These are phyloP conservation scores for Mellivora capensis DNA, from an alignment of 2,113 vertebrate genomes.

Conservation along the genomic window DNA sequence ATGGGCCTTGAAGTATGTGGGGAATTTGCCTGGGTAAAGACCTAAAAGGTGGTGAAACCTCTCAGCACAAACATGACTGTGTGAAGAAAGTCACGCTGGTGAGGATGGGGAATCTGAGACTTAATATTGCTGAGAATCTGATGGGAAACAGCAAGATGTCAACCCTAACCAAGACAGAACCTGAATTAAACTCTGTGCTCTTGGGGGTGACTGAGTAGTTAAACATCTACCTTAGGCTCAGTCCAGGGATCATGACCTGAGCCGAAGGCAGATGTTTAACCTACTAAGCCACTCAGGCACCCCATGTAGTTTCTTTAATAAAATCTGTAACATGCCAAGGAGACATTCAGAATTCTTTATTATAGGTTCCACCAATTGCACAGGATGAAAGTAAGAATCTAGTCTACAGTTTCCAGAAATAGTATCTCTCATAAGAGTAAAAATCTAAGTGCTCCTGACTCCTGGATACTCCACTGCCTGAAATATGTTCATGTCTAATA, in stretches of 20 bases:
- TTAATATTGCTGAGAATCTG: neutral
- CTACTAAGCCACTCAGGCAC: no score
- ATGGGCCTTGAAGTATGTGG: neutral
- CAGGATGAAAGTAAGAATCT: slow-evolving; percentile 22
- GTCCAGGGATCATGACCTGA: no score
- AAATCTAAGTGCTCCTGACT: neutral
- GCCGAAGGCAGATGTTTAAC: no score
- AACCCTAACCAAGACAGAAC: neutral
- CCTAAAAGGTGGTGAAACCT: neutral
- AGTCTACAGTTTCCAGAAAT: neutral
- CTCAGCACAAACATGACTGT: neutral
- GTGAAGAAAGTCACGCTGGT: neutral
- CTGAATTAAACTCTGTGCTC: neutral
- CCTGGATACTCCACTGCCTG: neutral
- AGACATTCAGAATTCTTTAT: neutral
- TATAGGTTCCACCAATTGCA: neutral
- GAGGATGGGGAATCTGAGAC: neutral
- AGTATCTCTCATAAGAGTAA: neutral
- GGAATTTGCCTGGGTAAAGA: neutral
- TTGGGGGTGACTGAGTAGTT: neutral
- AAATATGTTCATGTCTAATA: slow-evolving; percentile 50
- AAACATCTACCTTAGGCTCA: no score
- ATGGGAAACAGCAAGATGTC: neutral
- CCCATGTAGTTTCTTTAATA: neutral
- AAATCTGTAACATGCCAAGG: neutral